Conservation (phyloP, 2,113 vertebrate genomes). For the Sprattus sprattus region DNA sequence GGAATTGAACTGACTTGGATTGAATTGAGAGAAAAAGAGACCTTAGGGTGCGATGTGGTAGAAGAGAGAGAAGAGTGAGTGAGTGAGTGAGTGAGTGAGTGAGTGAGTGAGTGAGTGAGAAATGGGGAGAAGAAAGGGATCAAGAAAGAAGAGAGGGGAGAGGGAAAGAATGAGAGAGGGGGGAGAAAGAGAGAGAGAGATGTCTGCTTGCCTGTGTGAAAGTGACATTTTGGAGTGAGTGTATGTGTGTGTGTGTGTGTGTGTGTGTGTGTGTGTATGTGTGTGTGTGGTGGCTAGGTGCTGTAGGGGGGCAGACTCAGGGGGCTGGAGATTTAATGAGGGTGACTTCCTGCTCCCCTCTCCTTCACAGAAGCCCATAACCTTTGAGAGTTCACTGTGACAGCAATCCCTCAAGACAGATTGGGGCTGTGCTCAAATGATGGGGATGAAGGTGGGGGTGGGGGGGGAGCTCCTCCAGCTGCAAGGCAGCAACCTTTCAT, state of each 20-base stretch:
- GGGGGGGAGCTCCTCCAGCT: background rate
- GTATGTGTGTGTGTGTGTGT: background rate
- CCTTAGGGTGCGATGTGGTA: no score
- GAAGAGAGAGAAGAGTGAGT: background rate
- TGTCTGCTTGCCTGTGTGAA: background rate
- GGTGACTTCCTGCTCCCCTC: slow-evolving; percentile 35
- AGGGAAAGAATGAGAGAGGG: background rate
- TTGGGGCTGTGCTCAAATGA: slow-evolving; percentile 8
- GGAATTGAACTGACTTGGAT: no score
- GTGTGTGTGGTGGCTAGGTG: background rate
- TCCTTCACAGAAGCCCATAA: slow-evolving; percentile 36
- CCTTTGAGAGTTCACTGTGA: slow-evolving; percentile 44
- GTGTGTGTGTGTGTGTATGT: background rate
- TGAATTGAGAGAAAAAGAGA: background rate
- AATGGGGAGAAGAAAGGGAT: no score
- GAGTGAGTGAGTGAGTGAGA: no score
- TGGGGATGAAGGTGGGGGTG: background rate
- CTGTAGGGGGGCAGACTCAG: background rate
- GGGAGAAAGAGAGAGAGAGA: background rate
- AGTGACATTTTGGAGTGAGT: slow-evolving; percentile 34
- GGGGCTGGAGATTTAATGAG: slow-evolving; percentile 47
- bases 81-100: no score
- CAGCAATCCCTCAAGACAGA: slow-evolving; percentile 25
- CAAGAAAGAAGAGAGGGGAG: background rate
- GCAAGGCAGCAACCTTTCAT: slow-evolving; percentile 42